Evolutionary conservation across 1,140 invertebrate species (phyloP), one percentile per base, ranked within the genome.

Genomic region (Drosophila funebris): DNA sequence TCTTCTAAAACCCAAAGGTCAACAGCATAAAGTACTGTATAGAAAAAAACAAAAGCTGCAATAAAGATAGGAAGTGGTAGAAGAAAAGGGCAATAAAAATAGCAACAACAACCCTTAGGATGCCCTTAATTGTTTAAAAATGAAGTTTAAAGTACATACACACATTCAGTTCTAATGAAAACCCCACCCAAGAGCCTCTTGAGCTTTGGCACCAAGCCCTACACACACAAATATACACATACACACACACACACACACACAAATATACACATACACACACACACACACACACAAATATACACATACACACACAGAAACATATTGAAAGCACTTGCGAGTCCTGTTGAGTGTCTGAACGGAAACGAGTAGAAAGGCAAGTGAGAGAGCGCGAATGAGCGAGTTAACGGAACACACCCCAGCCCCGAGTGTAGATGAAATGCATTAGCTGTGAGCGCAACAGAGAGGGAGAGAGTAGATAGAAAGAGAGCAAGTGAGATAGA

Each of bases 111-210:
- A 70, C 64, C 78, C 77, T 60, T 68, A 73, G 41, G 54, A 43
- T 63, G 53, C 54, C 70, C 74, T 81, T 82, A 82, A 78, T 78
- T 77, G 66, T 73, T 81, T 70, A 41, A 81, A 81, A 82, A 77
- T 81, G 63, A 56, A 77, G 66, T 77, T 73, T 82, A 82, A 81
- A 77, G 77, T 61, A 36, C 66, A 63, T 4, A 27, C 33, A 16
- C n/a, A 64, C 13, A 24, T 43, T 3, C 16, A 36, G 29, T 37
- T 31, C 22, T 24, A 41, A 20, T 39, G 3, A 52, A 46, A 62
- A 41, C 71, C 79, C 75, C 79, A 50, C 53, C 77, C 70, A 58
- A 67, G 46, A 43, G 16, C 31, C 37, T 57, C 60, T 70, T 54
- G 54, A 72, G 54, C 75, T 63, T 73, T 69, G 56, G 3, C 72